Evolutionary conservation across 2,888 invertebrate genomes (phyloP).

Genomic region (Bimastos eiseni): DNA sequence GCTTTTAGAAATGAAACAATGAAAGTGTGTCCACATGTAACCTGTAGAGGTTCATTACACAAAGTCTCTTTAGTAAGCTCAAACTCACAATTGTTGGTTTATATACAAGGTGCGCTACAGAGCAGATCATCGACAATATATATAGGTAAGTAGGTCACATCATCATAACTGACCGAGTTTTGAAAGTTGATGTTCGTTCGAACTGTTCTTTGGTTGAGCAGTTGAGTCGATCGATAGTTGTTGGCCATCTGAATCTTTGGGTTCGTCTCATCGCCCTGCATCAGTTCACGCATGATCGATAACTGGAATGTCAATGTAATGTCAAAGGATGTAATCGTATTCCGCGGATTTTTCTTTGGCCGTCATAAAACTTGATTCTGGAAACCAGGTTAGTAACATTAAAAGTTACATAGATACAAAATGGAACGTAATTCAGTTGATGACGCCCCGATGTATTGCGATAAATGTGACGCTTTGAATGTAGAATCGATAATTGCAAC

Average conservation of each 20-base stretch:
- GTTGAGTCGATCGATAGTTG: constrained; percentile 51
- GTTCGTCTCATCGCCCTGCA: constrained; percentile 46
- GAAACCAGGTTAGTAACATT: neutral
- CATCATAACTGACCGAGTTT: constrained; percentile 38
- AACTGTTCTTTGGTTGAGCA: constrained; percentile 50
- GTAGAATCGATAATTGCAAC: neutral
- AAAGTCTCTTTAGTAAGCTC: too few species aligned
- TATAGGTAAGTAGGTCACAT: too few species aligned
- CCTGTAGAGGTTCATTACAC: too few species aligned
- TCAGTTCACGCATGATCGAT: constrained; percentile 47
- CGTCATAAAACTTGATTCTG: neutral
- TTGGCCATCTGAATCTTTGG: constrained; percentile 50
- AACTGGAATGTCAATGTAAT: constrained; percentile 45
- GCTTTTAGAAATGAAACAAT: too few species aligned
- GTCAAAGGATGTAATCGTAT: neutral
- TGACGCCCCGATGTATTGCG: neutral
- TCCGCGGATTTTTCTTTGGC: neutral
- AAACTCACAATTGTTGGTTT: too few species aligned
- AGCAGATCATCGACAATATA: too few species aligned
- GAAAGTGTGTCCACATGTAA: too few species aligned
- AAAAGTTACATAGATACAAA: neutral
- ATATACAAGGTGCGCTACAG: too few species aligned
- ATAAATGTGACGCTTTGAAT: neutral
- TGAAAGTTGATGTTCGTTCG: constrained; percentile 55
- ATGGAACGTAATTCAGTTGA: neutral